These are phyloP conservation scores for Nasonia oneida DNA, from an alignment of 2,888 invertebrate genomes.

Conservation along the genomic window DNA sequence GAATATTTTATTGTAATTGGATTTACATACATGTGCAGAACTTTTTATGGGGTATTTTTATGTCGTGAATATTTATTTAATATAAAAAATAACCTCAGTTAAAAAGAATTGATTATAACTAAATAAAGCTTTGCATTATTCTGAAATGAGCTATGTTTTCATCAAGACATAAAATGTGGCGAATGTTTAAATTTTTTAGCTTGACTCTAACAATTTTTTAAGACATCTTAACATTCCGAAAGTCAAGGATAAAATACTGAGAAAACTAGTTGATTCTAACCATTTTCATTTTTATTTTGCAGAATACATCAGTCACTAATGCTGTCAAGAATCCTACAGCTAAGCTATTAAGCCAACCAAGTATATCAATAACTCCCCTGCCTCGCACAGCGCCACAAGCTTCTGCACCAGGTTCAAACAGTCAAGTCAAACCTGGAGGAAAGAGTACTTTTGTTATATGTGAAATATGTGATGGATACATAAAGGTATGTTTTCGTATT, in stretches of 20 bases:
- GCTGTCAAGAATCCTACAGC: constrained; percentile 77
- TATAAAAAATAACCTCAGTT: constrained; percentile 33
- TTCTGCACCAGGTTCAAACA: constrained; percentile 75
- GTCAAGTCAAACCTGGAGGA: constrained; percentile 79
- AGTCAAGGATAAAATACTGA: neutral
- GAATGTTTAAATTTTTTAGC: constrained; percentile 50
- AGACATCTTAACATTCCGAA: constrained; percentile 50
- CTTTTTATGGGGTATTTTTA: constrained; percentile 14
- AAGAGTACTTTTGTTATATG: constrained; percentile 95
- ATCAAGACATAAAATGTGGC: constrained; percentile 38
- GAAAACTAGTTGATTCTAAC: neutral
- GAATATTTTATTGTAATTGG: constrained; percentile 42
- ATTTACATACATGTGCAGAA: constrained; percentile 10
- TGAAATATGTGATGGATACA: constrained; percentile 98
- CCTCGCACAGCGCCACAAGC: constrained; percentile 83
- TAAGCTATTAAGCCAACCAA: constrained; percentile 86
- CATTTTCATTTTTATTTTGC: constrained; percentile 65
- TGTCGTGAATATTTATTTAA: neutral
- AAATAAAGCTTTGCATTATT: constrained; percentile 49
- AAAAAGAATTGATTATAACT: constrained; percentile 37
- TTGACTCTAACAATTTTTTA: constrained; percentile 54
- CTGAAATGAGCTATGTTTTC: constrained; percentile 46
- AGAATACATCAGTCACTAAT: constrained; percentile 75
- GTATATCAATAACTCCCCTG: constrained; percentile 94
- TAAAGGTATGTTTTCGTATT: constrained; percentile 81